phyloP scores from a whole-genome alignment of 2,888 invertebrate species.

The Drepanosiphum platanoidis region DNA sequence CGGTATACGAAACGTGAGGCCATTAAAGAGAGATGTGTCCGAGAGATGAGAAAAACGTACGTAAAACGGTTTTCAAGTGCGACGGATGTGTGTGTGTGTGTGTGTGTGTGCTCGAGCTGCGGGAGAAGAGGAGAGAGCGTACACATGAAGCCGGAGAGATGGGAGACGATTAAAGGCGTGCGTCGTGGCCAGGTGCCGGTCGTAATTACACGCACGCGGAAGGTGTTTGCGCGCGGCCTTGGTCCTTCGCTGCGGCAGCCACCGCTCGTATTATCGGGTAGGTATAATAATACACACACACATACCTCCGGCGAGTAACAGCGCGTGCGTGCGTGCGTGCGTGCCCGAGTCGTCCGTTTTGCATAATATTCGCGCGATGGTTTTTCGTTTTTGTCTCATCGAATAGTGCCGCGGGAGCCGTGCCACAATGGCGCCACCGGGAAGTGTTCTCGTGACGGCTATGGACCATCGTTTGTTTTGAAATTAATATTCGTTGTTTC shows the following conservation, averaged over 20 bases:
- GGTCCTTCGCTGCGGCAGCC: conserved; percentile 9
- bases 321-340: neutral
- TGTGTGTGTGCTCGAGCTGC: neutral
- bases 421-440: too few species aligned
- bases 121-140: neutral
- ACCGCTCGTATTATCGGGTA: too few species aligned
- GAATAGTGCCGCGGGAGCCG: too few species aligned
- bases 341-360: neutral
- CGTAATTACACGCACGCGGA: conserved; percentile 30
- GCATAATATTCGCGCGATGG: too few species aligned
- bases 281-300: too few species aligned
- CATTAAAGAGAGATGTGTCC: conserved; percentile 53
- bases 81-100: neutral
- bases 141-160: conserved; percentile 19
- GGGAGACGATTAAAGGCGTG: conserved; percentile 41
- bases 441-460: too few species aligned
- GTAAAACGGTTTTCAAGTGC: conserved; percentile 48
- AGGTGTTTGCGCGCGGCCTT: conserved; percentile 54
- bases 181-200: conserved; percentile 53
- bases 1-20: conserved; percentile 51
- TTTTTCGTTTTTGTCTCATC: too few species aligned
- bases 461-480: too few species aligned
- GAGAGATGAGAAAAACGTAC: conserved; percentile 40
- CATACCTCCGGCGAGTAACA: conserved; percentile 8
- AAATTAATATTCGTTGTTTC: too few species aligned